Conservation (phyloP, 2,797 vertebrate genomes). For the Xenops minutus region DNA sequence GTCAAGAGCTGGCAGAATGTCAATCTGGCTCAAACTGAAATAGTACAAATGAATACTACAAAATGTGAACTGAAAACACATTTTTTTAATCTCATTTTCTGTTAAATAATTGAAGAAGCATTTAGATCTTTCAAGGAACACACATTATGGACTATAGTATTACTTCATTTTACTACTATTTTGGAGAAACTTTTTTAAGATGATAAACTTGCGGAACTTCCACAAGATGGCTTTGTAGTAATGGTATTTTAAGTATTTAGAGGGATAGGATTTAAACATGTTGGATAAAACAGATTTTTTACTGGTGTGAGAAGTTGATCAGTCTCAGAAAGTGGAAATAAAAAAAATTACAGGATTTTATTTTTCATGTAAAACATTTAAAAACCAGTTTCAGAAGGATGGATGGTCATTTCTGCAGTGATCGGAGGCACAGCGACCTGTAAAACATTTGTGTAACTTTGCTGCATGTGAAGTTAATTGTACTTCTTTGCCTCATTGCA, state of each 20-base stretch:
- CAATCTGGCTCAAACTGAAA: slow-evolving; percentile 15
- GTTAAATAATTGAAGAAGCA: neutral
- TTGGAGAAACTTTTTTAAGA: neutral
- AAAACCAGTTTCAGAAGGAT: neutral
- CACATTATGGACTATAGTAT: neutral
- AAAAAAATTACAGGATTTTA: neutral
- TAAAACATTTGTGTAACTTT: neutral
- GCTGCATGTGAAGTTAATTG: neutral
- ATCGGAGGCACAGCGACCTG: neutral
- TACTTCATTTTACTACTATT: neutral
- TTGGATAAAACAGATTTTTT: neutral
- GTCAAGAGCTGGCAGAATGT: neutral
- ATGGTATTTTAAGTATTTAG: neutral
- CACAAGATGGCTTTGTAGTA: neutral
- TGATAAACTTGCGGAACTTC: neutral
- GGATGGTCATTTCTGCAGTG: neutral
- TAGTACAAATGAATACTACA: neutral
- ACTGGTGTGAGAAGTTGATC: neutral
- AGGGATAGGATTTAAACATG: neutral
- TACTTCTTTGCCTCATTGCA: neutral
- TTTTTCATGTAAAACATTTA: neutral
- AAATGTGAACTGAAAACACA: neutral
- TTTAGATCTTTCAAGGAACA: neutral
- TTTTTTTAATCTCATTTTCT: neutral
- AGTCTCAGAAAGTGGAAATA: neutral